Conservation (phyloP, 2,113 vertebrate genomes). For the Theristicus caerulescens region DNA sequence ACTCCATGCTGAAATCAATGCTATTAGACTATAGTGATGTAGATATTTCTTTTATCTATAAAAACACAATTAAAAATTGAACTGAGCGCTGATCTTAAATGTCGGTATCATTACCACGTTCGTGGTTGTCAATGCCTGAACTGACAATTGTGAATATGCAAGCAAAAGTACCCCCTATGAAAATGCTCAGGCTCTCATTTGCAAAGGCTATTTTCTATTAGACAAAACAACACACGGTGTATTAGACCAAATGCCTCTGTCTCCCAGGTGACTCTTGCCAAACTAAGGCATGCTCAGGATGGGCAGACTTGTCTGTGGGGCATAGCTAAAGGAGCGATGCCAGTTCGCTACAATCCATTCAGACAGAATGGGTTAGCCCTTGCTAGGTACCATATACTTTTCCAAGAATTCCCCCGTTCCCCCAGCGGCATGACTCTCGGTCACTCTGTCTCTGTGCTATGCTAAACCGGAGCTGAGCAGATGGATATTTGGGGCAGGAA, state of each 20-base stretch:
- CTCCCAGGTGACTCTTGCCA: background rate
- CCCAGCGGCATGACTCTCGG: background rate
- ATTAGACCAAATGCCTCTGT: fast-evolving
- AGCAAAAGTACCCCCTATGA: background rate
- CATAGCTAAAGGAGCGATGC: background rate
- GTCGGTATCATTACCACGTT: background rate
- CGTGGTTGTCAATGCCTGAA: background rate
- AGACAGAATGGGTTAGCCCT: background rate
- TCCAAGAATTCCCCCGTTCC: background rate
- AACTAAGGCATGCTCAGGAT: background rate
- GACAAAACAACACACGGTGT: background rate
- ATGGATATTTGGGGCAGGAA: background rate
- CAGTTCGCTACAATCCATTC: no score
- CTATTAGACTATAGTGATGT: background rate
- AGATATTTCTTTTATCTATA: background rate
- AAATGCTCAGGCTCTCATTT: background rate
- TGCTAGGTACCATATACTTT: background rate
- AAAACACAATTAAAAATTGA: background rate
- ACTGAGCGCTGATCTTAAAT: background rate
- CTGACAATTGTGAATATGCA: background rate
- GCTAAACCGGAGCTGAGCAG: background rate
- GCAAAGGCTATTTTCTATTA: background rate
- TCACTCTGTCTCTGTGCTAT: background rate
- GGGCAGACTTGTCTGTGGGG: background rate
- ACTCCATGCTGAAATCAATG: conserved; percentile 12